Percentiles rank a stretch among this genome's conserved stretches.
Evolutionary conservation across 2,113 vertebrate genomes (phyloP).

Genomic region (Zosterops lateralis): DNA sequence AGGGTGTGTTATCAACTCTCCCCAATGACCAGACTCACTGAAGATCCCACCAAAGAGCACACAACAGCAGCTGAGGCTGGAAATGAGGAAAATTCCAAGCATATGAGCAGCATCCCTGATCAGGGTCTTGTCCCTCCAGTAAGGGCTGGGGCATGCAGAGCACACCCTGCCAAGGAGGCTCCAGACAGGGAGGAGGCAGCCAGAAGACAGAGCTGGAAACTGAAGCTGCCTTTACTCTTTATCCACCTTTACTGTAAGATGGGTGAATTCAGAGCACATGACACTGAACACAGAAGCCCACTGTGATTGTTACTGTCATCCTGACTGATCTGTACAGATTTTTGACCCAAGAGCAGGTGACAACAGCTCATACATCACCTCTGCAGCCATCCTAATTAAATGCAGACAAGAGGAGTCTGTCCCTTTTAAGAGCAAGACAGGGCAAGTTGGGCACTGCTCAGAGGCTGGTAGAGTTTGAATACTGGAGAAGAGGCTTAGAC

Average conservation of each 20-base stretch:
- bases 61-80: neutral
- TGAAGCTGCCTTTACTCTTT: neutral
- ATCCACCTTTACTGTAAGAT: neutral
- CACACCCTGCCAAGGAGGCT: neutral
- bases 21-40: neutral
- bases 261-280: neutral
- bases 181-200: neutral
- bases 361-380: neutral
- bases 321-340: neutral
- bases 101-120: neutral
- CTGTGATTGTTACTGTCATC: accelerated
- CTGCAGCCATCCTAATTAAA: neutral
- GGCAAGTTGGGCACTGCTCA: neutral
- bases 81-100: slow-evolving; percentile 22
- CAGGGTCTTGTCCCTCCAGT: neutral
- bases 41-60: neutral
- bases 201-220: neutral
- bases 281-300: neutral
- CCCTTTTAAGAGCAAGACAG: neutral
- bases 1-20: neutral
- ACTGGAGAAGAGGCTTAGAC: neutral
- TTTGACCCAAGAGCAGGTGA: neutral
- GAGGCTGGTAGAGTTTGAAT: neutral
- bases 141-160: neutral
- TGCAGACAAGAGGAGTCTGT: neutral